A percentile compares a stretch with the other conserved stretches of the same genome.
Evolutionary conservation across 2,113 vertebrate genomes (phyloP).

Genomic region (Cottus gobio): DNA sequence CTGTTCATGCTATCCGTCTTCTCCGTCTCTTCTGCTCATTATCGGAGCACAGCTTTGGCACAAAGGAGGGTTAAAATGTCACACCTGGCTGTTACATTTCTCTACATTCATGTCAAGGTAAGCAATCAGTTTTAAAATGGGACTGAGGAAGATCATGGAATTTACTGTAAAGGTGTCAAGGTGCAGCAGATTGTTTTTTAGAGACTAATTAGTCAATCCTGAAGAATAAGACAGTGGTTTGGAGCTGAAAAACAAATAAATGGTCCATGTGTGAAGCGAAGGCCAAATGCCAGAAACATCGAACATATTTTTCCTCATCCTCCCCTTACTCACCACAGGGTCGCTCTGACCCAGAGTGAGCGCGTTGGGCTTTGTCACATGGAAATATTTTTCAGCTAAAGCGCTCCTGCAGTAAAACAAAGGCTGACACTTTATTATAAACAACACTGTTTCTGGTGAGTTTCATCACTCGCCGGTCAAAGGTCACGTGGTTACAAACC

Average conservation of each 20-base stretch:
- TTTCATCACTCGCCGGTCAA: constrained; percentile 42
- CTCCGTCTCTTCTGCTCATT: constrained; percentile 51
- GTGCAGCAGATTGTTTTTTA: constrained; percentile 27
- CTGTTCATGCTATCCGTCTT: constrained; percentile 1
- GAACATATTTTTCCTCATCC: constrained; percentile 31
- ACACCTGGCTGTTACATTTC: constrained; percentile 55
- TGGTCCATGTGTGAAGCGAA: constrained; percentile 10
- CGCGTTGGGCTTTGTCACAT: constrained; percentile 29
- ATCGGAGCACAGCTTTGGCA: constrained; percentile 36
- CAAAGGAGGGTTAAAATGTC: constrained; percentile 53
- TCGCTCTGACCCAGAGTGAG: constrained; percentile 35
- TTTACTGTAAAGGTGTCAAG: constrained; percentile 19
- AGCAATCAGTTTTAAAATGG: constrained; percentile 27
- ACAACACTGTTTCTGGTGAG: constrained; percentile 28
- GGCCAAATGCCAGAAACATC: constrained; percentile 28
- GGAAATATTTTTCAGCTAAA: constrained; percentile 29
- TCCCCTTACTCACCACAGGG: constrained; percentile 36
- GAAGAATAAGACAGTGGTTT: constrained; percentile 26
- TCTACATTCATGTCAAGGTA: constrained; percentile 51
- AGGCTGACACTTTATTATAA: constrained; percentile 27
- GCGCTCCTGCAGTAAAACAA: constrained; percentile 34
- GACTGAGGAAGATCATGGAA: constrained; percentile 37
- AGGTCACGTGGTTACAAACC: constrained; percentile 36
- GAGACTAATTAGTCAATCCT: constrained; percentile 17
- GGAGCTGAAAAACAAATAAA: constrained; percentile 21